A percentile compares a stretch with the other conserved stretches of the same genome.
These are phyloP conservation scores for Aptenodytes patagonicus DNA, from an alignment of 2,113 vertebrate species.

Conservation along the genomic window DNA sequence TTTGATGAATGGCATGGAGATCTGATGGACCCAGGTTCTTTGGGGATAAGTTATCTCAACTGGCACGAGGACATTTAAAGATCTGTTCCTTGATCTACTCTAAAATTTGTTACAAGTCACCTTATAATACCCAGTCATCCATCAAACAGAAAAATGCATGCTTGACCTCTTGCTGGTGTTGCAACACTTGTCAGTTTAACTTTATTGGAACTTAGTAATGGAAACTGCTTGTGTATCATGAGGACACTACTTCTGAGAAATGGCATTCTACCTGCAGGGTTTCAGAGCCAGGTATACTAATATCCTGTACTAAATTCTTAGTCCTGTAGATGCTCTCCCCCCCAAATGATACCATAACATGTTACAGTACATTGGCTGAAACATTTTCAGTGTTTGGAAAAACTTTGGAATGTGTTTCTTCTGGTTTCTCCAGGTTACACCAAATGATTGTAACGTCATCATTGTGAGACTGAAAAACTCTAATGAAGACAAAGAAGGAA, in stretches of 20 bases:
- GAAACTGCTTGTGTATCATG: background rate
- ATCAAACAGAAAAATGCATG: background rate
- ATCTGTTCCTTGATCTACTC: background rate
- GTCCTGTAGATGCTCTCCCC: background rate
- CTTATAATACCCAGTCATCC: background rate
- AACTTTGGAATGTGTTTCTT: background rate
- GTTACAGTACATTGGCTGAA: rapidly evolving
- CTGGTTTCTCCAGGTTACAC: background rate
- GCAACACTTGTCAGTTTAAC: background rate
- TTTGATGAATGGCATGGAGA: background rate
- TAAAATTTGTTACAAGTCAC: background rate
- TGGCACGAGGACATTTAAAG: background rate
- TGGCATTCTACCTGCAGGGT: background rate
- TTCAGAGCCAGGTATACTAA: conserved; percentile 20
- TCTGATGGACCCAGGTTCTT: background rate
- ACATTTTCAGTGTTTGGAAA: background rate
- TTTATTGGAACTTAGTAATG: background rate
- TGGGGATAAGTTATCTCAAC: background rate
- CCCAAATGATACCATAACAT: rapidly evolving
- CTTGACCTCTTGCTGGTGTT: background rate
- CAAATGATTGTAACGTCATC: background rate
- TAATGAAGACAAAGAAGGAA: background rate
- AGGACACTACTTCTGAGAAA: background rate
- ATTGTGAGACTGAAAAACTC: background rate
- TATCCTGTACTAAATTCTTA: background rate